These are phyloP conservation scores for Panulirus ornatus DNA, from an alignment of 1,140 invertebrate species.

Conservation along the genomic window DNA sequence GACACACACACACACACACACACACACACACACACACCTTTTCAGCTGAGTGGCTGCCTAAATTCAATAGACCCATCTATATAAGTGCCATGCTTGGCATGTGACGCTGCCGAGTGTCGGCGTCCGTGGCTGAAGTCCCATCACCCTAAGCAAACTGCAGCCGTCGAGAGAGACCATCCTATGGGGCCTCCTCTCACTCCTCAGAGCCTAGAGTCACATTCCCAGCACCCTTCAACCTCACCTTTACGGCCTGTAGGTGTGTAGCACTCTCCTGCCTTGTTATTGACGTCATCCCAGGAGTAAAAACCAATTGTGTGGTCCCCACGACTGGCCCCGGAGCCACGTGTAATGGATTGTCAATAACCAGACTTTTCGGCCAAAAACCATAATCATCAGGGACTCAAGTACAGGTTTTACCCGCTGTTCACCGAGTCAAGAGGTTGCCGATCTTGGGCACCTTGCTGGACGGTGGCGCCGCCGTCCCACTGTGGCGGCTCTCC, in stretches of 20 bases:
- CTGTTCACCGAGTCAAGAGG: slow-evolving; percentile 32
- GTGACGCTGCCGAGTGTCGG: background rate
- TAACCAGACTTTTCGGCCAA: slow-evolving; percentile 24
- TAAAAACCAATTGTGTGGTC: slow-evolving; percentile 22
- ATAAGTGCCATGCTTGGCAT: too few species aligned
- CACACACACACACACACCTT: too few species aligned
- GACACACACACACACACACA: too few species aligned
- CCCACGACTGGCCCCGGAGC: slow-evolving; percentile 38
- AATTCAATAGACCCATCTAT: too few species aligned
- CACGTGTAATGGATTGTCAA: slow-evolving; percentile 38
- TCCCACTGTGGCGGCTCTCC: too few species aligned
- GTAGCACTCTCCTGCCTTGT: slow-evolving; percentile 23
- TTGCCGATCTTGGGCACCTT: background rate
- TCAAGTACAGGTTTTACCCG: background rate
- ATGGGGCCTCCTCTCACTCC: too few species aligned
- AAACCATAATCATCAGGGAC: slow-evolving; percentile 1
- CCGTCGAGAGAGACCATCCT: too few species aligned
- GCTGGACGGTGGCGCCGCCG: background rate
- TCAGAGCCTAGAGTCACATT: too few species aligned
- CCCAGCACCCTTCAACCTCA: background rate
- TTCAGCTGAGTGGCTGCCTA: too few species aligned
- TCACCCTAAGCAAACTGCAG: background rate
- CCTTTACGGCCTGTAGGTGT: background rate
- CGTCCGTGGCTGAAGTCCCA: background rate
- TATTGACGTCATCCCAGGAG: background rate